Percentiles rank a stretch among this genome's conserved stretches.
These are phyloP conservation scores for Temnopleurus reevesii DNA, from an alignment of 53 echinoderm and acorn worm genomes.

Conservation along the genomic window DNA sequence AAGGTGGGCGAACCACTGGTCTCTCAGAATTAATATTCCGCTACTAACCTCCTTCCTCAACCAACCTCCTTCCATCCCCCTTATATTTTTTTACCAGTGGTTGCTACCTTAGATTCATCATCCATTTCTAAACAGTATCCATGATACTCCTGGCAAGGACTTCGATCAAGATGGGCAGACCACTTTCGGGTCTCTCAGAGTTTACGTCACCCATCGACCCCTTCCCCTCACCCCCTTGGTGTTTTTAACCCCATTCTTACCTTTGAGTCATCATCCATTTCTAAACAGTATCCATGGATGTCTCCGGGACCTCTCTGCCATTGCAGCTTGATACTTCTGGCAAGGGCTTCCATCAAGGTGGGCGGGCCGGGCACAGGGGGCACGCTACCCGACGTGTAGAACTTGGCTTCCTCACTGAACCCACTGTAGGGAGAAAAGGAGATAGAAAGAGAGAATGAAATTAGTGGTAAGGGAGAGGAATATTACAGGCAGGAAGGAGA, in stretches of 20 bases:
- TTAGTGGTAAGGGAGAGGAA: not conserved
- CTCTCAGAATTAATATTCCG: not conserved
- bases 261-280: constrained; percentile 89
- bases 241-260: not conserved
- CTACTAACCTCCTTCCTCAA: too few relatives aligned
- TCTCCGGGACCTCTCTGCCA: constrained; percentile 88
- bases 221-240: not conserved
- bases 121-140: not conserved
- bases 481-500: not conserved
- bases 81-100: not conserved
- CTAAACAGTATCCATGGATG: constrained; percentile 84
- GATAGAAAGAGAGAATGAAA: not conserved
- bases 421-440: constrained; percentile 63
- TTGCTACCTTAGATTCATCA: constrained; percentile 13
- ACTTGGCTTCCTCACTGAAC: constrained; percentile 81
- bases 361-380: constrained; percentile 82
- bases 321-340: constrained; percentile 76
- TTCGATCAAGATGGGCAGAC: too few relatives aligned
- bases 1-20: too few relatives aligned
- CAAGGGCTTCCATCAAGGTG: constrained; percentile 65
- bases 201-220: not conserved
- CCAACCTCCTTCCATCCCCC: not conserved
- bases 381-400: constrained; percentile 89
- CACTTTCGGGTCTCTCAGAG: too few relatives aligned
- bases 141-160: not conserved